Conservation (phyloP, 2,113 vertebrate genomes). For the Epinephelus cyanopodus region DNA sequence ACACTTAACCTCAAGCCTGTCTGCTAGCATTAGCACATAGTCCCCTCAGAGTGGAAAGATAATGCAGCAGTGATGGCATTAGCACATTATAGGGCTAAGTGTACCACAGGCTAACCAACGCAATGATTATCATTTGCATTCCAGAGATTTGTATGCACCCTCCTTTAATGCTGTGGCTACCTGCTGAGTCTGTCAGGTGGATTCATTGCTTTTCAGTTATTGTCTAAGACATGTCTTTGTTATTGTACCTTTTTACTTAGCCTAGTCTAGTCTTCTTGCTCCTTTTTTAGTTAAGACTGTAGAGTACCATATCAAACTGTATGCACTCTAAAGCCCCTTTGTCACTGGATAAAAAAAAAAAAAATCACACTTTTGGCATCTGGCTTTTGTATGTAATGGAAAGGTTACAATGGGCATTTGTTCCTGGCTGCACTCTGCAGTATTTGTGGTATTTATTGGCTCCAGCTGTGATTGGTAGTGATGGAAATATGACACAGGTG, state of each 20-base stretch:
- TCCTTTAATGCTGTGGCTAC: neutral
- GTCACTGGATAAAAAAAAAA: too few relatives aligned
- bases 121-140: conserved; percentile 57
- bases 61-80: conserved; percentile 59
- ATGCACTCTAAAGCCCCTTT: too few relatives aligned
- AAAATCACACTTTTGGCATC: too few relatives aligned
- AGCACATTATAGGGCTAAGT: conserved; percentile 42
- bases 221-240: neutral
- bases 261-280: too few relatives aligned
- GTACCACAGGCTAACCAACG: conserved; percentile 14
- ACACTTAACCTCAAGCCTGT: conserved; percentile 78
- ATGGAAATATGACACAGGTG: too few relatives aligned
- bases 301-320: neutral
- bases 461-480: too few relatives aligned
- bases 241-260: neutral
- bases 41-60: conserved; percentile 56
- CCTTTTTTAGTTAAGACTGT: neutral
- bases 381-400: too few relatives aligned
- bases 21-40: conserved; percentile 71
- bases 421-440: too few relatives aligned
- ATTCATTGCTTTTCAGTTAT: neutral
- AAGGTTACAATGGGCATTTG: too few relatives aligned
- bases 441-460: too few relatives aligned
- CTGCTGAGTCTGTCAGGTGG: neutral
- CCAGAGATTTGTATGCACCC: conserved; percentile 21